Conservation (phyloP, 2,113 vertebrate genomes). For the Otocyon megalotis region DNA sequence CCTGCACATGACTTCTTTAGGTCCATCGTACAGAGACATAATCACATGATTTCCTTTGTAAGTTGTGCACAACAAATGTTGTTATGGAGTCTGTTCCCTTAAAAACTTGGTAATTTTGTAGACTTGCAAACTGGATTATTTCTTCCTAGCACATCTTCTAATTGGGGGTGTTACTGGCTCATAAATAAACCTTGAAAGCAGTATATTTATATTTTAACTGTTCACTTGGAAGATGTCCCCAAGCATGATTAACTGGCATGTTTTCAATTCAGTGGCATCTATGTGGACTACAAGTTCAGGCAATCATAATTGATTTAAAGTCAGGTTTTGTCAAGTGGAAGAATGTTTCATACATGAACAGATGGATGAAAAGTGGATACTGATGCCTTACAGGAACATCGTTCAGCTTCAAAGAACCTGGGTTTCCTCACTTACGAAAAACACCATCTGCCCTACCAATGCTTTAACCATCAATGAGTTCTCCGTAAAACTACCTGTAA, state of each 20-base stretch:
- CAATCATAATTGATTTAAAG: neutral
- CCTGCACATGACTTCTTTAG: too few relatives aligned
- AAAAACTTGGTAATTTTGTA: neutral
- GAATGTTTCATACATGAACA: neutral
- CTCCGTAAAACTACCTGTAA: neutral
- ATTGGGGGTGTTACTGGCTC: neutral
- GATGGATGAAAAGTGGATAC: neutral
- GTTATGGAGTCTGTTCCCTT: neutral
- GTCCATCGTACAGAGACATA: rapidly evolving
- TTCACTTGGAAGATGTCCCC: neutral
- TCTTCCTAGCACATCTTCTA: neutral
- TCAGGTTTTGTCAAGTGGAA: neutral
- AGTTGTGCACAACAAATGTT: neutral
- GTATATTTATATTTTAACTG: neutral
- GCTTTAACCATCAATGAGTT: neutral
- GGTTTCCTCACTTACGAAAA: neutral
- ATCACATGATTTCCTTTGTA: neutral
- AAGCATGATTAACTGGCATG: neutral
- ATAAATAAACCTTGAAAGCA: neutral
- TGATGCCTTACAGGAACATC: neutral
- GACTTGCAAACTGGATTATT: neutral
- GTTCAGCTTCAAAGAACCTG: neutral
- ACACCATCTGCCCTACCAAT: neutral
- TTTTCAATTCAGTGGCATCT: neutral
- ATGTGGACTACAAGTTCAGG: neutral